Percentiles rank a stretch among this genome's conserved stretches.
phyloP scores from a whole-genome alignment of 1,140 invertebrate species.

The Saccostrea echinata region DNA sequence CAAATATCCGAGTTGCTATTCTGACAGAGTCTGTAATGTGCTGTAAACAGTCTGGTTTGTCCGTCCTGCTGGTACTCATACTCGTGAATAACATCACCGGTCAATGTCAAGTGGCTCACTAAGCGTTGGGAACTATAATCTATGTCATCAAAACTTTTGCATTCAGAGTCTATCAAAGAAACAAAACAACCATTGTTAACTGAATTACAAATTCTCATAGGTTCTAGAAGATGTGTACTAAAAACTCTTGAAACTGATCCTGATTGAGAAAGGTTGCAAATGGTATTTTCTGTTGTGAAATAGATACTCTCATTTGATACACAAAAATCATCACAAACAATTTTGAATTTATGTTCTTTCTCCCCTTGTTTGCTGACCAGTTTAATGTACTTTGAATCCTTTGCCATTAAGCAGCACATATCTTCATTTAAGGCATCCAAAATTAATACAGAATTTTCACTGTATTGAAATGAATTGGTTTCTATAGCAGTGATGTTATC shows the following conservation, averaged over 20 bases:
- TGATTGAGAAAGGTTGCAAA: not conserved
- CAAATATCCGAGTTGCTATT: not conserved
- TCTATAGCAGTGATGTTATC: not conserved
- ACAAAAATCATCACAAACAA: not conserved
- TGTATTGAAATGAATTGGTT: not conserved
- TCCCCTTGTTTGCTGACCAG: not conserved
- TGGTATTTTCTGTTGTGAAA: not conserved
- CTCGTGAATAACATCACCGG: not conserved
- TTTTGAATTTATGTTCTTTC: not conserved
- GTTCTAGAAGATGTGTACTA: not conserved
- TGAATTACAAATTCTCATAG: not conserved
- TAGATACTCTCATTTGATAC: not conserved
- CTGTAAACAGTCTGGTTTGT: not conserved
- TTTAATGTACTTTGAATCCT: not conserved
- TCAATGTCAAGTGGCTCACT: not conserved
- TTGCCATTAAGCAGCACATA: not conserved
- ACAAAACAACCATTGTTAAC: not conserved
- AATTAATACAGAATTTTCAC: not conserved
- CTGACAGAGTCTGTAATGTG: not conserved
- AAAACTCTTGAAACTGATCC: not conserved
- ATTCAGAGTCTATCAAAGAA: not conserved
- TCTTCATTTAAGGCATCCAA: not conserved
- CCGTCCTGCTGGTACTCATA: not conserved
- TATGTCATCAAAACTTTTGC: no score
- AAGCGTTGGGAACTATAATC: no score